Evolutionary conservation across 1,140 invertebrate genomes (phyloP).

Genomic region (Drosophila auraria): DNA sequence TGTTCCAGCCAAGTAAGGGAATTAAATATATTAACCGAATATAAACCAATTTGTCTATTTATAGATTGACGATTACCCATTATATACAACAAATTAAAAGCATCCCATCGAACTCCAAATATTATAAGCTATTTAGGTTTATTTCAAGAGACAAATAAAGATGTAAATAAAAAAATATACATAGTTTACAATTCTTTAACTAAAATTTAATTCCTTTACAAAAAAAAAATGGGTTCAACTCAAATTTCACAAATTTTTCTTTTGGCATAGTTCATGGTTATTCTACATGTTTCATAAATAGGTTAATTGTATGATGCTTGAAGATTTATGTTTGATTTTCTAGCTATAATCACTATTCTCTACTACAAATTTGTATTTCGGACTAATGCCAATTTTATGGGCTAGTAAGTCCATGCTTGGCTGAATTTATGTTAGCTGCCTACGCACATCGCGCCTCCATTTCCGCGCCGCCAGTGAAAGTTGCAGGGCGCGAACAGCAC

Average conservation of each 20-base stretch:
- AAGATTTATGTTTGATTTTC: neutral
- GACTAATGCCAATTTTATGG: conserved; percentile 11
- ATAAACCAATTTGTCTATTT: neutral
- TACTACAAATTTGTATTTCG: neutral
- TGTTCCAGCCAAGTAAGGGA: neutral
- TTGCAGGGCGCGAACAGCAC: conserved; percentile 68
- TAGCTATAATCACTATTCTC: neutral
- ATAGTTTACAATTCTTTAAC: no score
- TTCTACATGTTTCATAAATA: no score
- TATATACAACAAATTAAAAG: no score
- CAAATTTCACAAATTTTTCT: neutral
- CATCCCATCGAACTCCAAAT: no score
- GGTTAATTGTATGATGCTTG: neutral
- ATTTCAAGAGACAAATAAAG: no score
- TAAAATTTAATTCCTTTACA: no score
- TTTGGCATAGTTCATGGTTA: neutral
- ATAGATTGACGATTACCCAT: neutral
- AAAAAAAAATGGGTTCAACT: no score
- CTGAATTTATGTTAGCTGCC: conserved; percentile 38
- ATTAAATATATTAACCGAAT: no score
- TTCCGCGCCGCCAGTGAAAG: conserved; percentile 69
- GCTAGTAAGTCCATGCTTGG: conserved; percentile 13
- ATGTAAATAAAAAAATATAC: no score
- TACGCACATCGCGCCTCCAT: conserved; percentile 39
- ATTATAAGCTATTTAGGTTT: no score